phyloP scores from a whole-genome alignment of 2,888 invertebrate genomes.

The Tanypteryx hageni region DNA sequence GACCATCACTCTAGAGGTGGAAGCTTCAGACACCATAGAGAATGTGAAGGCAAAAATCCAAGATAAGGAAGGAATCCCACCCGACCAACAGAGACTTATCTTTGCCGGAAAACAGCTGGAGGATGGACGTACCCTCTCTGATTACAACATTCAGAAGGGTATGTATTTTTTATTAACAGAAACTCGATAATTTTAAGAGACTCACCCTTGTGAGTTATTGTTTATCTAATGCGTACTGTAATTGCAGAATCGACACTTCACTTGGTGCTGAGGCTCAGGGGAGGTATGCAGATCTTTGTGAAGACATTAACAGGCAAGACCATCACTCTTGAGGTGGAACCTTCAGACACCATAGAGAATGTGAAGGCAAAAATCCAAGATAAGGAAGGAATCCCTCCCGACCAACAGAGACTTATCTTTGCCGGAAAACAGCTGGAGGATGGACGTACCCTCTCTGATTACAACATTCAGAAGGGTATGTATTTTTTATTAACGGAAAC shows the following conservation, averaged over 20 bases:
- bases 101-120: conserved; percentile 80
- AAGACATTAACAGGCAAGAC: conserved; percentile 73
- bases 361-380: conserved; percentile 50
- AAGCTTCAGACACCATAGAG: conserved; percentile 45
- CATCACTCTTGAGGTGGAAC: conserved; percentile 21
- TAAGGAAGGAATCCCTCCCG: conserved; percentile 71
- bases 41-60: conserved; percentile 49
- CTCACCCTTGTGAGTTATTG: too few relatives aligned
- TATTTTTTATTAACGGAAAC: too few relatives aligned
- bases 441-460: conserved; percentile 78
- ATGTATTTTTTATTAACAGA: neutral
- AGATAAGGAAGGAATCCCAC: conserved; percentile 68
- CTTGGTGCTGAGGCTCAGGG: conserved; percentile 77
- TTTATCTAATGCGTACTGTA: too few relatives aligned
- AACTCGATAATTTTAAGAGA: too few relatives aligned
- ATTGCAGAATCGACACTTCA: conserved; percentile 77
- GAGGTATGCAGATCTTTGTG: conserved; percentile 78
- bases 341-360: conserved; percentile 47
- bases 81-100: conserved; percentile 77
- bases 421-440: conserved; percentile 80
- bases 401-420: conserved; percentile 78
- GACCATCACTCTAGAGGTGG: conserved; percentile 31
- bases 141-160: conserved; percentile 78
- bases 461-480: conserved; percentile 77
- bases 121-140: conserved; percentile 78